These are phyloP conservation scores for Callopanchax toddi DNA, from an alignment of 2,113 vertebrate genomes.

Conservation along the genomic window DNA sequence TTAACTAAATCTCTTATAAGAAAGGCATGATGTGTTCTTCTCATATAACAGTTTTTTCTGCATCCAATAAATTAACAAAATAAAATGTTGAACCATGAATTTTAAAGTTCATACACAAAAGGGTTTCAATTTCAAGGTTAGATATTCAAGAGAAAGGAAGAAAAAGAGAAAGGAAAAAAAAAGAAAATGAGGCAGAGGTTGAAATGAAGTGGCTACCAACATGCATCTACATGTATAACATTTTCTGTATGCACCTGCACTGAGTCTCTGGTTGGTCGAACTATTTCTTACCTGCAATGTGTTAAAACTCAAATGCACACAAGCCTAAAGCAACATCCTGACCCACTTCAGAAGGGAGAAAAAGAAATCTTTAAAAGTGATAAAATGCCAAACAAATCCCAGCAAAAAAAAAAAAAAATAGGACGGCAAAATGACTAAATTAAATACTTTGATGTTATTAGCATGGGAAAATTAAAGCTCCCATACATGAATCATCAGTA, in stretches of 20 bases:
- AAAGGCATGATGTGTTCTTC: too few relatives aligned
- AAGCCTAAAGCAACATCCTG: slow-evolving; percentile 31
- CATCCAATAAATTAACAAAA: too few relatives aligned
- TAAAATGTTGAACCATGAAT: too few relatives aligned
- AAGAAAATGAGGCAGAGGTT: slow-evolving; percentile 18
- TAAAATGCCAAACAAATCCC: slow-evolving; percentile 38
- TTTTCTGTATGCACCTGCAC: neutral
- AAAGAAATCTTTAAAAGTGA: slow-evolving; percentile 15
- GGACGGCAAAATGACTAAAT: neutral
- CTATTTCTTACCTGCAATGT: slow-evolving; percentile 41
- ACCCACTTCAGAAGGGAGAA: slow-evolving; percentile 35
- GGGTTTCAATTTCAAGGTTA: too few relatives aligned
- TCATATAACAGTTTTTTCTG: too few relatives aligned
- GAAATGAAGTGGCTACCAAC: neutral
- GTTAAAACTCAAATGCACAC: slow-evolving; percentile 23
- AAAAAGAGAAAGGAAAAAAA: neutral
- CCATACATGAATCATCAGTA: too few relatives aligned
- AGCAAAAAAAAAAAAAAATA: slow-evolving; percentile 7
- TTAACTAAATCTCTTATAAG: too few relatives aligned
- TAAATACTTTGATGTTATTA: neutral
- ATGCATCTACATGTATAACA: slow-evolving; percentile 13
- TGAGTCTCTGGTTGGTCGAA: slow-evolving; percentile 30
- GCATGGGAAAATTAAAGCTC: too few relatives aligned
- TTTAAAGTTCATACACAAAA: too few relatives aligned
- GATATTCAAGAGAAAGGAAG: neutral